Base-by-base conservation (phyloP, 2,797 vertebrate species). In the Sternarchorhynchus goeldii region DNA sequence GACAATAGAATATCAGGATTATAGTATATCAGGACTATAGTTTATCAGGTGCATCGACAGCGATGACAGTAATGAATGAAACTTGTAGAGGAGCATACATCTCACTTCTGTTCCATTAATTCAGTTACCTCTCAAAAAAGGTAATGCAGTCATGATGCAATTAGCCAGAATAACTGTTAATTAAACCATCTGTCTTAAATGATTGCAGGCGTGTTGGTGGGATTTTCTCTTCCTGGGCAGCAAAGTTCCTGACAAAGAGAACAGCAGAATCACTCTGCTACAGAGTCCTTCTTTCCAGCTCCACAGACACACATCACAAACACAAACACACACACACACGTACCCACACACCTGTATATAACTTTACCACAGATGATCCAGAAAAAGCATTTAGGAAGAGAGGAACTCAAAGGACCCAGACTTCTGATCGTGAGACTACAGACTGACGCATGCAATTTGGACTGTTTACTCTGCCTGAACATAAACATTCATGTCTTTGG, bases 281-380 rank as follows among this genome's bases (percentile, higher is more conserved):
- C 14, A 12, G 45, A 50, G 12, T 50, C 45, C 3, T 2, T 50
- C 45, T 50, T 50, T 12, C 45, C 45, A 50, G 45, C 45, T 14
- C 12, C 45, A 50, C 21, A 7, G 20, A n/a, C n/a, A 1, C 17
- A 39, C 17, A 0, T 25, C 4, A 41, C 14, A 29, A 20, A 7
- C 10, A 50, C 6, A 25, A 18, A 10, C 41, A 17, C 14, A 67
- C 59, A 74, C 56, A 21, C 20, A 2, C n/a, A 66, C n/a, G 0
- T 1, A 25, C 16, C 6, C 25, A 10, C 12, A 53, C 4, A 31
- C 41, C 2, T 25, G 6, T n/a, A 64, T 59, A 71, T 50, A 79
- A 45, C 80, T 77, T 77, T 76, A 55, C 50, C 60, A 36, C 78
- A 74, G 1, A 1, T 32, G 78, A 80, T 82, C 21, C 36, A 73